A percentile compares a stretch with the other conserved stretches of the same genome.
Conservation (phyloP, 2,797 vertebrate genomes). For the Lagothrix lagotricha region DNA sequence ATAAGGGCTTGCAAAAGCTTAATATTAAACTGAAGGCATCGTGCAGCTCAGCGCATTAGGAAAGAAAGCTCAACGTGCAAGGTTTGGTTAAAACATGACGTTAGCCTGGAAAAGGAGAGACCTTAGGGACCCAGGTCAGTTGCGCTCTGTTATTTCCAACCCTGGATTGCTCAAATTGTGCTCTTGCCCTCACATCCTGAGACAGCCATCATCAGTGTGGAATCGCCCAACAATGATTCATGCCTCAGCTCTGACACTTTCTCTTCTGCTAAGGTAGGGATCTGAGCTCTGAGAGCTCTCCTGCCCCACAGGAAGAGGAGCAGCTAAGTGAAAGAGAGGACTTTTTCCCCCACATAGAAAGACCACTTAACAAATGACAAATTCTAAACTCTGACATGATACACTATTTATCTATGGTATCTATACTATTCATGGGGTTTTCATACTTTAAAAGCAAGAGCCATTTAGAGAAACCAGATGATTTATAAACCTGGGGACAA, state of each 20-base stretch:
- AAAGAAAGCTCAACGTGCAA: conserved; percentile 87
- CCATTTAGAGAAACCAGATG: neutral
- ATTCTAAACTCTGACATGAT: neutral
- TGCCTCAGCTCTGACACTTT: conserved; percentile 59
- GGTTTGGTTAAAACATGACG: conserved; percentile 84
- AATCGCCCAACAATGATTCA: conserved; percentile 75
- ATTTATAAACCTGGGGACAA: neutral
- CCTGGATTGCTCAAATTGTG: conserved; percentile 33
- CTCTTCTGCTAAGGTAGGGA: neutral
- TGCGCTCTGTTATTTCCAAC: conserved; percentile 67
- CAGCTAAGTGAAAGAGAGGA: neutral
- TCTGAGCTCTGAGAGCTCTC: neutral
- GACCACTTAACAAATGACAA: neutral
- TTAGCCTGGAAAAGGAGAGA: conserved; percentile 86
- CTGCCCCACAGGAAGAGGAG: neutral
- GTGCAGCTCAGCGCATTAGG: conserved; percentile 85
- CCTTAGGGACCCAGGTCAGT: conserved; percentile 87
- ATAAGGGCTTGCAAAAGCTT: conserved; percentile 65
- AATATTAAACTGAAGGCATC: conserved; percentile 80
- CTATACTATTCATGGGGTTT: neutral
- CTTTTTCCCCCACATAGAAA: neutral
- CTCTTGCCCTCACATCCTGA: conserved; percentile 54
- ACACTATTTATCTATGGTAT: neutral
- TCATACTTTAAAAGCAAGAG: neutral
- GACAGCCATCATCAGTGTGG: conserved; percentile 77